phyloP scores from a whole-genome alignment of 2,888 invertebrate genomes.

The Xiphydria camelus region DNA sequence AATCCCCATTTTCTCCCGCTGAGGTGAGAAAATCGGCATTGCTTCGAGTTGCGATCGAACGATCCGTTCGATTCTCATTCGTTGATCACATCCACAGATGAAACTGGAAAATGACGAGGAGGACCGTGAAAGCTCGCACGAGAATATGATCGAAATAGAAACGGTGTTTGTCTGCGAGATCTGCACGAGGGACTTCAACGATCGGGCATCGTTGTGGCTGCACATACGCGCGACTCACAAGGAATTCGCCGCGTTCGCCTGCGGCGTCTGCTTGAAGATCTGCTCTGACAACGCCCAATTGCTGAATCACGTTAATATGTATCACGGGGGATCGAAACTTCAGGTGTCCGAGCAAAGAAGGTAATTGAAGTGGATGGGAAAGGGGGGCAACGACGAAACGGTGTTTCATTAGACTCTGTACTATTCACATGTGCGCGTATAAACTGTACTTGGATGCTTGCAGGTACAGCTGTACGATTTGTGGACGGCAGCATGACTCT shows the following conservation, averaged over 20 bases:
- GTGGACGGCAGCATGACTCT: conserved; percentile 63
- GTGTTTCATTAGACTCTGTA: too few species aligned
- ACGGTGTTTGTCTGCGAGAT: conserved; percentile 59
- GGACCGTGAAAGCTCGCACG: conserved; percentile 42
- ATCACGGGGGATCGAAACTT: conserved; percentile 56
- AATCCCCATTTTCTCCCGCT: conserved; percentile 31
- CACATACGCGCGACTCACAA: conserved; percentile 63
- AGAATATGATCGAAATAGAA: conserved; percentile 56
- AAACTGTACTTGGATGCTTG: too few species aligned
- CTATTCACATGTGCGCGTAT: too few species aligned
- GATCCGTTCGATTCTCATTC: too few species aligned
- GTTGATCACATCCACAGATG: conserved; percentile 15
- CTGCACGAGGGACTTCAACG: conserved; percentile 58
- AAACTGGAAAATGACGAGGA: conserved; percentile 42
- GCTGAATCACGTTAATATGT: conserved; percentile 60
- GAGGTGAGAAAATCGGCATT: neutral
- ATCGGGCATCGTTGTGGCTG: conserved; percentile 61
- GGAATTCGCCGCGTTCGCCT: conserved; percentile 61
- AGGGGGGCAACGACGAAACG: too few species aligned
- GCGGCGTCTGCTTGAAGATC: conserved; percentile 63
- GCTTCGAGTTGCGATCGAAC: too few species aligned
- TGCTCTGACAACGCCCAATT: conserved; percentile 59
- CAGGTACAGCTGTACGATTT: conserved; percentile 59
- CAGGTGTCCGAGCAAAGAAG: conserved; percentile 52
- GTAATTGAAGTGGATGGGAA: conserved; percentile 40